Evolutionary conservation across 2,797 vertebrate genomes (phyloP).

Genomic region (Allobates femoralis): DNA sequence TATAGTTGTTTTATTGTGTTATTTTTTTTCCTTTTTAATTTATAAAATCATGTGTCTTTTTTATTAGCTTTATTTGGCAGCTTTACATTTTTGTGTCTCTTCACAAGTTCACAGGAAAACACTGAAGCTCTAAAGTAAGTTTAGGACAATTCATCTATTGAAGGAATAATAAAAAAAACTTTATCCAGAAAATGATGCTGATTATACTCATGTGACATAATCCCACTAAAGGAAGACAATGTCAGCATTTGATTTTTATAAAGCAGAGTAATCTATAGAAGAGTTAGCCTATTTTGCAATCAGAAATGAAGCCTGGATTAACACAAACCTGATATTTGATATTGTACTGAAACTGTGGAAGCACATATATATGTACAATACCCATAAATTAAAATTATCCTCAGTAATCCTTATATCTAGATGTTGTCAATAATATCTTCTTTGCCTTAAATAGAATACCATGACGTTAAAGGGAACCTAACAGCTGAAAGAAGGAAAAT

Average conservation of each 20-base stretch:
- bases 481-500: no score
- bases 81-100: not conserved
- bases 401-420: not conserved
- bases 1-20: no score
- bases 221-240: constrained; percentile 33
- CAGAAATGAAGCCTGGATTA: constrained; percentile 31
- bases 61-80: no score
- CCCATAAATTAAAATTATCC: not conserved
- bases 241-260: constrained; percentile 43
- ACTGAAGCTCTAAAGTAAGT: not conserved
- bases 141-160: constrained; percentile 47
- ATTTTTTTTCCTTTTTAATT: no score
- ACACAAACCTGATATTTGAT: constrained; percentile 31
- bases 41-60: no score
- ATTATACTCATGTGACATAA: constrained; percentile 56
- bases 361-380: not conserved
- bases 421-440: not conserved
- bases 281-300: constrained; percentile 34
- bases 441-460: not conserved
- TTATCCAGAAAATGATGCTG: constrained; percentile 44
- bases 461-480: not conserved
- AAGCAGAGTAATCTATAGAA: constrained; percentile 5
- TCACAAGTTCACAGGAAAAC: not conserved
- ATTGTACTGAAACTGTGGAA: not conserved
- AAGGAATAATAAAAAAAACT: constrained; percentile 35